phyloP scores from a whole-genome alignment of 2,113 vertebrate species.

The Apteryx mantelli region DNA sequence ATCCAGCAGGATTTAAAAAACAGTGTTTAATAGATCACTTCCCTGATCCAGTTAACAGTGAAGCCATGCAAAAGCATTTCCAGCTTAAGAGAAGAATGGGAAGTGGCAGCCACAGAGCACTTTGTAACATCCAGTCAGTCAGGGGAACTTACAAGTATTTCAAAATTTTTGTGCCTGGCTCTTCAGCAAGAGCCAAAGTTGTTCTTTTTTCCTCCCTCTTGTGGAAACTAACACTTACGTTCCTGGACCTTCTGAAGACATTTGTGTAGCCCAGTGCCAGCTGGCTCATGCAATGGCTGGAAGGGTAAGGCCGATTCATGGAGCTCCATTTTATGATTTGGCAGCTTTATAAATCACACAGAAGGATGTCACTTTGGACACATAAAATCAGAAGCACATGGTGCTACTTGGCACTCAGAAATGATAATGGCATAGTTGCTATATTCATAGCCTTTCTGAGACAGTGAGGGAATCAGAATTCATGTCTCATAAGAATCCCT shows the following conservation, averaged over 20 bases:
- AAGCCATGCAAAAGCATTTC: neutral
- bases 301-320: neutral
- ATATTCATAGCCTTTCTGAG: constrained; percentile 10
- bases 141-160: neutral
- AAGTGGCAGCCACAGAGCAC: neutral
- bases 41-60: neutral
- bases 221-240: neutral
- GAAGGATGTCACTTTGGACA: constrained; percentile 10
- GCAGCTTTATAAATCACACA: constrained; percentile 21
- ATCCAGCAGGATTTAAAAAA: neutral
- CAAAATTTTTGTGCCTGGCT: neutral
- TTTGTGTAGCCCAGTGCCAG: neutral
- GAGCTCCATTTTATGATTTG: neutral
- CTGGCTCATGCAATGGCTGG: neutral
- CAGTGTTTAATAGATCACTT: neutral
- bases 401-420: neutral
- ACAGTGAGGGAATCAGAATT: neutral
- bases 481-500: neutral
- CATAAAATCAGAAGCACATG: neutral
- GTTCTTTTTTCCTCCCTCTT: neutral
- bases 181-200: neutral
- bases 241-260: neutral
- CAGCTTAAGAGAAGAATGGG: neutral
- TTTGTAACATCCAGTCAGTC: neutral
- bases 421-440: neutral